Conservation (phyloP, 2,888 invertebrate species). For the Antheraea yamamai region DNA sequence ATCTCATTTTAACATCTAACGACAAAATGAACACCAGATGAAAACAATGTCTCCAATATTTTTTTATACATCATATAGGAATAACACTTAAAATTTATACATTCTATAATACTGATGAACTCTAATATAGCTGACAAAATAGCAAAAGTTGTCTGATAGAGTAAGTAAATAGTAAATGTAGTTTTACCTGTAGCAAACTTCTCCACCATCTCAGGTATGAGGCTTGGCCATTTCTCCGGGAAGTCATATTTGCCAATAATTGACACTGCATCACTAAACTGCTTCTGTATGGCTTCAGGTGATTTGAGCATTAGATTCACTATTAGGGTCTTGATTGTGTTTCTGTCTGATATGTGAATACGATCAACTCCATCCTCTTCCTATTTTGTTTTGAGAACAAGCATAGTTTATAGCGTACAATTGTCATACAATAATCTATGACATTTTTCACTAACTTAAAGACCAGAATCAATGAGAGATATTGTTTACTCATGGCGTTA, state of each 20-base stretch:
- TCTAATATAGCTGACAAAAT: neutral
- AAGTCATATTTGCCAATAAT: conserved; percentile 98
- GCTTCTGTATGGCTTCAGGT: conserved; percentile 94
- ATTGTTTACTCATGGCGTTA: no score
- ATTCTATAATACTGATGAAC: no score
- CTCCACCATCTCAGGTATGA: conserved; percentile 96
- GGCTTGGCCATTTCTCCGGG: conserved; percentile 96
- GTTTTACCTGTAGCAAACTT: conserved; percentile 89
- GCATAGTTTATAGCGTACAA: no score
- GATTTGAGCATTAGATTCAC: conserved; percentile 96
- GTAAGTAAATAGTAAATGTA: neutral
- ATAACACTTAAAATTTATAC: no score
- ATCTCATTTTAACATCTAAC: no score
- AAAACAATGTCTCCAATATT: no score
- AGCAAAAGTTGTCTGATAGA: neutral
- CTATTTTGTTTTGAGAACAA: conserved; percentile 47
- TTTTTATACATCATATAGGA: no score
- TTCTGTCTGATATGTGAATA: conserved; percentile 90
- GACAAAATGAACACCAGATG: no score
- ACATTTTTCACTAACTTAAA: no score
- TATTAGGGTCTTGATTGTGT: conserved; percentile 91
- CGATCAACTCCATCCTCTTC: conserved; percentile 89
- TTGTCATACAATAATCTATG: no score
- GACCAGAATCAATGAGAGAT: no score
- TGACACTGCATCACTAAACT: conserved; percentile 96